A percentile compares a stretch with the other conserved stretches of the same genome.
Conservation (phyloP, 2,888 invertebrate genomes). For the Sinopyrophorus schimmeli region DNA sequence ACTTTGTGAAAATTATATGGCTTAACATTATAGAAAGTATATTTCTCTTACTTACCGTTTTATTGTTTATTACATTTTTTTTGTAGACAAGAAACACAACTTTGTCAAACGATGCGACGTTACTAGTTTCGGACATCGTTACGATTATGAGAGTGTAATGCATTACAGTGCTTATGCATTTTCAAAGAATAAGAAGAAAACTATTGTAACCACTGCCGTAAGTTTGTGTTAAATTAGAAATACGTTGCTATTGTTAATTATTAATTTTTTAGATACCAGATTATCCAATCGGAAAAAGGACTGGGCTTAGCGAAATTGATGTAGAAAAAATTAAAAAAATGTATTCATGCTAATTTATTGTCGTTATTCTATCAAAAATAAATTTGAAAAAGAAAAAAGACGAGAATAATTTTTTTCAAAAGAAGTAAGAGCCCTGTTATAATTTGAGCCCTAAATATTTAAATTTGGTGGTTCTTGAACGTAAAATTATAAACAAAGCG, state of each 20-base stretch:
- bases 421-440: too few relatives aligned
- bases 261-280: too few relatives aligned
- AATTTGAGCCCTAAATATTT: too few relatives aligned
- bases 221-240: not conserved
- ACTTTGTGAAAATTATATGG: slow-evolving; percentile 73
- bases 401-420: too few relatives aligned
- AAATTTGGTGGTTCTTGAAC: too few relatives aligned
- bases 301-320: not conserved
- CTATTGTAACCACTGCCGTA: not conserved
- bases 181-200: slow-evolving; percentile 1
- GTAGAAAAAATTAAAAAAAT: not conserved
- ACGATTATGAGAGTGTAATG: slow-evolving; percentile 9
- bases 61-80: not conserved
- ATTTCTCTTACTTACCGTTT: too few relatives aligned
- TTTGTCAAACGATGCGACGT: not conserved
- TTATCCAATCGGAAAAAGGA: too few relatives aligned
- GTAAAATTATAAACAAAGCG: too few relatives aligned
- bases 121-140: not conserved
- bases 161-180: slow-evolving; percentile 5
- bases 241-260: too few relatives aligned
- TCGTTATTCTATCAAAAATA: too few relatives aligned
- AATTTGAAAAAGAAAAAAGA: too few relatives aligned
- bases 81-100: not conserved
- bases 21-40: slow-evolving; percentile 64
- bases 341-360: too few relatives aligned